Evolutionary conservation across 2,888 invertebrate genomes (phyloP).

Genomic region (Tetropium fuscum): DNA sequence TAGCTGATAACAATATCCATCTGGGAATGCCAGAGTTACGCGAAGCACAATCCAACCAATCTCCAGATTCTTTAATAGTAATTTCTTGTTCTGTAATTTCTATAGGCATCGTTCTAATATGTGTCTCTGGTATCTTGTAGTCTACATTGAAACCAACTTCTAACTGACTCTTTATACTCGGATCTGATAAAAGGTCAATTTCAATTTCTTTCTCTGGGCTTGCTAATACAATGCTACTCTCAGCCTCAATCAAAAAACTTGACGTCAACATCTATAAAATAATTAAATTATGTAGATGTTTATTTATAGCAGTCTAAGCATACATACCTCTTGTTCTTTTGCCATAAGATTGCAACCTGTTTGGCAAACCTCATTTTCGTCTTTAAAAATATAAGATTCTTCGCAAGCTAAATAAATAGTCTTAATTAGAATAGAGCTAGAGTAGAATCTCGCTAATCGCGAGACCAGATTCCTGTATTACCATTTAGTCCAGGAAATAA

Average conservation of each 20-base stretch:
- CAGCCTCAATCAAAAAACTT: constrained; percentile 45
- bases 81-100: constrained; percentile 42
- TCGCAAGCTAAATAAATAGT: constrained; percentile 57
- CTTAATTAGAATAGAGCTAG: no score
- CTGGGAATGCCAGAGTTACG: constrained; percentile 68
- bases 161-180: constrained; percentile 58
- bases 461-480: no score
- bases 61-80: constrained; percentile 43
- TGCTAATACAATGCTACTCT: constrained; percentile 47
- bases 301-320: neutral
- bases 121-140: constrained; percentile 62
- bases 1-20: constrained; percentile 63
- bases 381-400: constrained; percentile 49
- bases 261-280: constrained; percentile 38
- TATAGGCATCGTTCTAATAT: constrained; percentile 62
- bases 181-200: constrained; percentile 59
- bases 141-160: constrained; percentile 58
- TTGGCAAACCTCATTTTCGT: constrained; percentile 50
- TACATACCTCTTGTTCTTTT: constrained; percentile 50
- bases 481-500: no score
- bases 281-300: neutral
- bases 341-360: constrained; percentile 55
- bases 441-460: no score
- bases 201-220: constrained; percentile 58
- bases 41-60: constrained; percentile 64